Percentiles rank a stretch among this genome's conserved stretches.
phyloP scores from a whole-genome alignment of 2,113 vertebrate species.

The Pseudolaguvia tuberculata region DNA sequence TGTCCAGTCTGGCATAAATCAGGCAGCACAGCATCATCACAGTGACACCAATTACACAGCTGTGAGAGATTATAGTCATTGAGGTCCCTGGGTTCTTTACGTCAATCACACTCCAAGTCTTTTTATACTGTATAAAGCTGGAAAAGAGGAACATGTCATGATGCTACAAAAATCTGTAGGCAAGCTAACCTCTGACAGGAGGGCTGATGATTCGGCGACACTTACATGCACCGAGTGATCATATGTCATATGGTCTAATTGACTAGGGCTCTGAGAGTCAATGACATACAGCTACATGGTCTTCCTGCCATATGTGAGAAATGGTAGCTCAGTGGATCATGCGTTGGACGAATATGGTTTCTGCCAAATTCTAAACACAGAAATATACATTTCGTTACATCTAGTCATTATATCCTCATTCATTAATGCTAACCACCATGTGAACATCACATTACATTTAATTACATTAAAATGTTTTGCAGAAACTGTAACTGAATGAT shows the following conservation, averaged over 20 bases:
- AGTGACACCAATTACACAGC: slow-evolving; percentile 57
- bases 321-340: background rate
- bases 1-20: slow-evolving; percentile 47
- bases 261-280: background rate
- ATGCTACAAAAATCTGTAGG: slow-evolving; percentile 51
- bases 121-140: slow-evolving; percentile 43
- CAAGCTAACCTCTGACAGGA: slow-evolving; percentile 50
- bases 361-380: no score
- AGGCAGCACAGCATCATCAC: slow-evolving; percentile 33
- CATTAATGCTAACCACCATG: no score
- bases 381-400: no score
- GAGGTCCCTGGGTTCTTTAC: slow-evolving; percentile 23
- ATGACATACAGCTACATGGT: background rate
- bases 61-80: slow-evolving; percentile 43
- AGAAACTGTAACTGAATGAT: no score
- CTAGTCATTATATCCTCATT: no score
- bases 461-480: no score
- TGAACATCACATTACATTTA: no score
- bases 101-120: slow-evolving; percentile 40
- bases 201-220: slow-evolving; percentile 20
- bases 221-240: slow-evolving; percentile 19
- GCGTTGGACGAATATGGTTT: no score
- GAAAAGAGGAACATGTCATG: slow-evolving; percentile 46
- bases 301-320: no score
- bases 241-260: background rate